A percentile compares a stretch with the other conserved stretches of the same genome.
phyloP scores from a whole-genome alignment of 64 coral and sea anemone species.

The Montipora sp. region DNA sequence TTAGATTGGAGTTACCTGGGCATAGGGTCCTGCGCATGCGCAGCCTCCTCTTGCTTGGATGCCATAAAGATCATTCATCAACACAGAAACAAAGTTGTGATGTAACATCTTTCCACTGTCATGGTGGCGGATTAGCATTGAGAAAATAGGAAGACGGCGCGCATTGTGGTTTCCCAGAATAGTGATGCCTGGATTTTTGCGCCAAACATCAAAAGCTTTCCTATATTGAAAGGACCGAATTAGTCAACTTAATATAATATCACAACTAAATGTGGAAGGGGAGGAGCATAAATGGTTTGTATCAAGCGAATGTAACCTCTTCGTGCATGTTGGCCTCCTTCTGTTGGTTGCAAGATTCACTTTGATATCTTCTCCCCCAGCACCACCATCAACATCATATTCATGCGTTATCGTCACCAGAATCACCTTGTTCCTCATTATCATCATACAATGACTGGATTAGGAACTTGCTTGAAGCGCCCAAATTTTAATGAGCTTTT shows the following conservation, averaged over 20 bases:
- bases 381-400: too few relatives aligned
- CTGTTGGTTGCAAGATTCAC: too few relatives aligned
- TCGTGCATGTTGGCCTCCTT: too few relatives aligned
- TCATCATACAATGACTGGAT: too few relatives aligned
- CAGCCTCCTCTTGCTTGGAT: constrained; percentile 88
- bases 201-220: constrained; percentile 63
- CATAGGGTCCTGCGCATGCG: constrained; percentile 93
- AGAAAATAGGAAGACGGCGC: constrained; percentile 85
- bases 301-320: too few relatives aligned
- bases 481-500: not conserved
- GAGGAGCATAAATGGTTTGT: not conserved
- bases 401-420: too few relatives aligned
- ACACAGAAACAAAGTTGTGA: constrained; percentile 88
- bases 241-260: too few relatives aligned
- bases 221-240: constrained; percentile 26
- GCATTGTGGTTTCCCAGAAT: constrained; percentile 69
- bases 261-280: not conserved
- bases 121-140: constrained; percentile 76
- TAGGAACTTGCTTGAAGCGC: not conserved
- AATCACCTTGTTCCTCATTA: too few relatives aligned
- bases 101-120: constrained; percentile 85
- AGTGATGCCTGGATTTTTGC: constrained; percentile 54
- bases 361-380: too few relatives aligned
- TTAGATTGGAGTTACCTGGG: constrained; percentile 35
- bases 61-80: constrained; percentile 88